Percentiles rank a stretch among this genome's conserved stretches.
Conservation (phyloP, 1,140 invertebrate genomes). For the Whitmania pigra region DNA sequence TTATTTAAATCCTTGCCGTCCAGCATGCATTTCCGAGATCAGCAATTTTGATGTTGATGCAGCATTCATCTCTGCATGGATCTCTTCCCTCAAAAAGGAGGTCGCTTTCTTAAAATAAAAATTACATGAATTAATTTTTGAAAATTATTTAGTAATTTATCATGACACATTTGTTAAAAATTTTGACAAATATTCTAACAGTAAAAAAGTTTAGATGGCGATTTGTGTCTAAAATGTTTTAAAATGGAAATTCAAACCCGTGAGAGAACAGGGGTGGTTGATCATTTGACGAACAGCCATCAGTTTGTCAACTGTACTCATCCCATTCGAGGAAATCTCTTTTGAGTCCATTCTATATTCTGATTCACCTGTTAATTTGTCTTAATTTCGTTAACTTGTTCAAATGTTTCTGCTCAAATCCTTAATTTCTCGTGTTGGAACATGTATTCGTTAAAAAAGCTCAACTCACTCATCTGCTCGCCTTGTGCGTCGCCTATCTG, state of each 20-base stretch:
- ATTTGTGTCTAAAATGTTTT: too few species aligned
- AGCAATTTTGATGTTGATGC: conserved; percentile 54
- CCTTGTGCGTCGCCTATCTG: too few species aligned
- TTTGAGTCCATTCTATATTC: neutral
- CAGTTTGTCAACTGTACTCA: neutral
- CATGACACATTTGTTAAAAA: neutral
- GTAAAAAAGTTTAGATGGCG: too few species aligned
- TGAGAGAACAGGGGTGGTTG: conserved; percentile 4
- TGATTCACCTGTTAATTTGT: too few species aligned
- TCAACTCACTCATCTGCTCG: too few species aligned
- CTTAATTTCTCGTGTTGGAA: too few species aligned
- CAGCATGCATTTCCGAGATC: conserved; percentile 98
- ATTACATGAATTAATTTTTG: neutral
- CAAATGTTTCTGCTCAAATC: too few species aligned
- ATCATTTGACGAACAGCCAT: conserved; percentile 3
- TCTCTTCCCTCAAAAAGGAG: neutral
- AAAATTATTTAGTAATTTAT: neutral
- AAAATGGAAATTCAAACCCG: neutral
- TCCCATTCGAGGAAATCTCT: neutral
- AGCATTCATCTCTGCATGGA: conserved; percentile 9
- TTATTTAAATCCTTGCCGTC: conserved; percentile 51
- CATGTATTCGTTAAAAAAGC: too few species aligned
- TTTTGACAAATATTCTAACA: neutral
- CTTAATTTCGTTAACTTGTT: too few species aligned
- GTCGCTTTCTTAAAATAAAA: neutral